A percentile compares a stretch with the other conserved stretches of the same genome.
phyloP scores from a whole-genome alignment of 2,797 vertebrate genomes.

The Halcyon smyrnensis region DNA sequence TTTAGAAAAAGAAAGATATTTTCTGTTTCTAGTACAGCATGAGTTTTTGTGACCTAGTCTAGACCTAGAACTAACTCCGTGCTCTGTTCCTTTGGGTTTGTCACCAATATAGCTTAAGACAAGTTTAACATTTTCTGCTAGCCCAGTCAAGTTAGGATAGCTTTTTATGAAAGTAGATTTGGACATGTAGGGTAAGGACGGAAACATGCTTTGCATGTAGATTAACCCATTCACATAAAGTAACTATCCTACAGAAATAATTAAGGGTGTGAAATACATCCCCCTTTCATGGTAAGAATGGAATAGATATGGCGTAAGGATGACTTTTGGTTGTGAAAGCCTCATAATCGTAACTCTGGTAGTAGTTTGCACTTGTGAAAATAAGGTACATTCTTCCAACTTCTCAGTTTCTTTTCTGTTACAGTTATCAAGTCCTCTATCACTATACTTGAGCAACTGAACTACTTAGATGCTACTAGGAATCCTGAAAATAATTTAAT shows the following conservation, averaged over 20 bases:
- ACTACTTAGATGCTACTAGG: background rate
- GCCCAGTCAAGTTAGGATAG: background rate
- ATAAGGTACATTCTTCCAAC: background rate
- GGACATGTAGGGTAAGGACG: background rate
- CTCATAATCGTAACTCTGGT: background rate
- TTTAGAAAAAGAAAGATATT: background rate
- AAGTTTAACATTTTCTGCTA: background rate
- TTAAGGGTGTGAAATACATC: background rate
- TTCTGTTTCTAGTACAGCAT: background rate
- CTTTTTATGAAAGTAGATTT: background rate
- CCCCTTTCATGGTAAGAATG: background rate
- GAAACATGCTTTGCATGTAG: accelerated
- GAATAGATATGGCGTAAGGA: accelerated
- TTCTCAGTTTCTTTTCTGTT: background rate
- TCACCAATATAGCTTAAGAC: background rate
- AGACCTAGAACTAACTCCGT: background rate
- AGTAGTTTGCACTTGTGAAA: background rate
- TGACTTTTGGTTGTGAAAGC: background rate
- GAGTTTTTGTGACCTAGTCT: background rate
- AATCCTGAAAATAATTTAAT: background rate
- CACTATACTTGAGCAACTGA: background rate
- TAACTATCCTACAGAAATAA: background rate
- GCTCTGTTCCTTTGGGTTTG: background rate
- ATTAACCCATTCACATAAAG: background rate
- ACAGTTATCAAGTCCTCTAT: background rate